Conservation (phyloP, 2,797 vertebrate genomes). For the Gadopsis marmoratus region DNA sequence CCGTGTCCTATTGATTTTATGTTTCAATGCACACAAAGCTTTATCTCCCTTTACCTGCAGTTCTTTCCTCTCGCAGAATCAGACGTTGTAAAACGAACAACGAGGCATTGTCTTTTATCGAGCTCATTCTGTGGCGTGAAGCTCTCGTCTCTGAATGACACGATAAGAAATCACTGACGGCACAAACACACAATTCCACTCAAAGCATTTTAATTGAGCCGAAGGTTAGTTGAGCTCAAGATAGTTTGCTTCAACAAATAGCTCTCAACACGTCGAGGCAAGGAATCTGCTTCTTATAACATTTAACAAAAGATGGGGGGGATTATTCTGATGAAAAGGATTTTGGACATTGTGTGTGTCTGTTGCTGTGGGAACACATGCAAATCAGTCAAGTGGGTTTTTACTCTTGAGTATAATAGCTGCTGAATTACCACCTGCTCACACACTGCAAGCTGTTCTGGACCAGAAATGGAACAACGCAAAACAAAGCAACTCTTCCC, state of each 20-base stretch:
- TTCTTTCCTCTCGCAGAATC: background rate
- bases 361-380: conserved; percentile 12
- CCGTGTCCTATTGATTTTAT: background rate
- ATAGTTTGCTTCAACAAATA: conserved; percentile 28
- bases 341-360: background rate
- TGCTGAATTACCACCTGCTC: conserved; percentile 6
- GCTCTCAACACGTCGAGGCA: conserved; percentile 12
- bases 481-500: background rate
- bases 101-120: conserved; percentile 4
- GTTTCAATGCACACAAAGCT: no score
- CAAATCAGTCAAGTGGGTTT: background rate
- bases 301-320: conserved; percentile 4
- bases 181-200: conserved; percentile 8
- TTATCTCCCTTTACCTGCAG: background rate
- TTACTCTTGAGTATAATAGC: background rate
- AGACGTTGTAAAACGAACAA: background rate
- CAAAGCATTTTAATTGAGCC: conserved; percentile 23
- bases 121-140: background rate
- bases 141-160: conserved; percentile 18
- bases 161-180: background rate
- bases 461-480: conserved; percentile 6
- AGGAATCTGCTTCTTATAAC: background rate
- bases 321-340: background rate
- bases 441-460: background rate
- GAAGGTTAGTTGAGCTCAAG: conserved; percentile 21